Percentiles rank a stretch among this genome's conserved stretches.
Conservation (phyloP, 1,140 invertebrate genomes). For the Zophobas morio region DNA sequence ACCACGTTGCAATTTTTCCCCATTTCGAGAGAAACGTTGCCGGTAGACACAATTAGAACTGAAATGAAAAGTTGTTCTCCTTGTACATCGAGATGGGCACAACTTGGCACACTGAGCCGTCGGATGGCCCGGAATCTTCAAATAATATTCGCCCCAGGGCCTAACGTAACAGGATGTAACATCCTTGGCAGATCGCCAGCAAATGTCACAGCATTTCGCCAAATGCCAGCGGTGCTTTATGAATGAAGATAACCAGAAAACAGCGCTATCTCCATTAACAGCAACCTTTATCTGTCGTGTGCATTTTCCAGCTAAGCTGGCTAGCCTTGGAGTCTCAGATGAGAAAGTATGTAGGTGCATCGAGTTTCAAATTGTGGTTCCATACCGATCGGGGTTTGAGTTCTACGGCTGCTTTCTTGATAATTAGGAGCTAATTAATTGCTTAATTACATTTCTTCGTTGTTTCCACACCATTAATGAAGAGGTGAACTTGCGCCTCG, state of each 20-base stretch:
- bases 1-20: not conserved
- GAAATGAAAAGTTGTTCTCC: slow-evolving; percentile 47
- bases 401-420: no score
- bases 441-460: slow-evolving; percentile 8
- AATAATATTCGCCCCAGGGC: not conserved
- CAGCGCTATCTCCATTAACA: no score
- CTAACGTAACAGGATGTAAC: not conserved
- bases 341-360: not conserved
- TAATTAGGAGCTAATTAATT: not conserved
- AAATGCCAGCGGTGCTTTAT: not conserved
- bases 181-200: slow-evolving; percentile 18
- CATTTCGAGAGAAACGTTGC: slow-evolving; percentile 22
- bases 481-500: slow-evolving; percentile 10
- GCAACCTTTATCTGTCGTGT: no score
- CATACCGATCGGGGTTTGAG: not conserved
- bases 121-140: slow-evolving; percentile 2
- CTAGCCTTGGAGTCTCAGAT: no score
- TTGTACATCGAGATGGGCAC: slow-evolving; percentile 32
- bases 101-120: not conserved
- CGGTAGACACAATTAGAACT: slow-evolving; percentile 3
- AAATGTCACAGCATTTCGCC: slow-evolving; percentile 19
- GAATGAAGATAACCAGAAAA: no score
- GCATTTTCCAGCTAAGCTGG: no score
- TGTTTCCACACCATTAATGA: slow-evolving; percentile 26
- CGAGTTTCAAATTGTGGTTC: not conserved